Conservation (phyloP, 2,797 vertebrate genomes). For the Helarctos malayanus region DNA sequence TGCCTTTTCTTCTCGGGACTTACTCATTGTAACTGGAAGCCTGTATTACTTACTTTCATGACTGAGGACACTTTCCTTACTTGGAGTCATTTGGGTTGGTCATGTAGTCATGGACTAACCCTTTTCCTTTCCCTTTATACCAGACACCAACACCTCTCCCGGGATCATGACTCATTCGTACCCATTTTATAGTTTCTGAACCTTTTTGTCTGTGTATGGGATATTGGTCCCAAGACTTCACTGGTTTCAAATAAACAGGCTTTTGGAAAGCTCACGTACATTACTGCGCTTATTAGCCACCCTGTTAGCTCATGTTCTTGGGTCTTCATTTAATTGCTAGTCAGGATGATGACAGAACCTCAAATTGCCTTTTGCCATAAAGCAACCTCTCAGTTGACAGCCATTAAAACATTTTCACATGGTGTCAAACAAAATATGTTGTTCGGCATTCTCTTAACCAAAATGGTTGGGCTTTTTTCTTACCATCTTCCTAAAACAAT, state of each 20-base stretch:
- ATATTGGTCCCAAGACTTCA: neutral
- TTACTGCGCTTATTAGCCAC: neutral
- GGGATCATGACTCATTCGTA: too few species aligned
- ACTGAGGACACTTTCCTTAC: neutral
- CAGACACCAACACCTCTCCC: neutral
- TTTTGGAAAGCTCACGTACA: neutral
- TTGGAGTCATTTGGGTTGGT: neutral
- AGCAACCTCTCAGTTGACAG: neutral
- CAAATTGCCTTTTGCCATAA: neutral
- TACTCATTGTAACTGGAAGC: neutral
- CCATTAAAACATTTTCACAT: neutral
- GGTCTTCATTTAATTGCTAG: neutral
- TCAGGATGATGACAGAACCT: neutral
- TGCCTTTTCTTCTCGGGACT: neutral
- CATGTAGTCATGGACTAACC: too few species aligned
- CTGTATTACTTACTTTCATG: neutral
- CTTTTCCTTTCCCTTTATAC: neutral
- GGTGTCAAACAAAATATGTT: neutral
- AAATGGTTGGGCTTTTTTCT: neutral
- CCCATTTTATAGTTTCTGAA: neutral
- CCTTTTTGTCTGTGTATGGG: neutral
- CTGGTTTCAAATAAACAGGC: neutral
- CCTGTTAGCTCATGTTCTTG: neutral
- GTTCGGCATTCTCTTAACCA: neutral
- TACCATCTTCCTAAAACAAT: neutral